phyloP scores from a whole-genome alignment of 2,888 invertebrate genomes.

The Hypercompe scribonia region DNA sequence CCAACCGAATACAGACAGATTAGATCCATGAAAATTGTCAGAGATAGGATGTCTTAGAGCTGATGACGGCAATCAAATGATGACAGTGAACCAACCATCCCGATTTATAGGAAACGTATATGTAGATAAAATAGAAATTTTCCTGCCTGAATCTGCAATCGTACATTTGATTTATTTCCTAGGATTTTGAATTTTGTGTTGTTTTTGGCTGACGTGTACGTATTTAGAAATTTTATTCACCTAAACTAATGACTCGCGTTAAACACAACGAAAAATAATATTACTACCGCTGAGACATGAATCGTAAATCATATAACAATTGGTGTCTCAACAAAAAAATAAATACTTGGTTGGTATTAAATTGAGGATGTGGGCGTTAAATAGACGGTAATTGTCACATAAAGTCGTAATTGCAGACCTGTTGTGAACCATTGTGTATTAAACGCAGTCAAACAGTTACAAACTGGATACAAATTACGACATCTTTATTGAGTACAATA shows the following conservation, averaged over 20 bases:
- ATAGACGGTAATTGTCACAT: conserved; percentile 42
- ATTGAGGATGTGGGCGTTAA: conserved; percentile 30
- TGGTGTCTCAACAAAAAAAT: conserved; percentile 11
- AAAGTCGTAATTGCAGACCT: conserved; percentile 27
- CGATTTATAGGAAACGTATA: neutral
- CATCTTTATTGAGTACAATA: neutral
- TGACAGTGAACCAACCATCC: no score
- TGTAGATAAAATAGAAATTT: neutral
- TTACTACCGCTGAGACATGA: neutral
- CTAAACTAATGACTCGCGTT: neutral
- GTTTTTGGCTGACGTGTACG: neutral
- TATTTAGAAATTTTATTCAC: neutral
- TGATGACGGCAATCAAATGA: no score
- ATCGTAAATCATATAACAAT: conserved; percentile 7
- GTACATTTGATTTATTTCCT: neutral
- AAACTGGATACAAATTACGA: neutral
- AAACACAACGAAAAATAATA: neutral
- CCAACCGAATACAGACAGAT: no score
- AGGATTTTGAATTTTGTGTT: neutral
- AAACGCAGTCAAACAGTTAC: neutral
- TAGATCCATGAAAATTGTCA: no score
- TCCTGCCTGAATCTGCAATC: neutral
- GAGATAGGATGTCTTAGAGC: no score
- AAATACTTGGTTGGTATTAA: neutral
- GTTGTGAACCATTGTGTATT: conserved; percentile 31